These are phyloP conservation scores for Cyphomyrmex costatus DNA, from an alignment of 1,140 invertebrate genomes.

Conservation along the genomic window DNA sequence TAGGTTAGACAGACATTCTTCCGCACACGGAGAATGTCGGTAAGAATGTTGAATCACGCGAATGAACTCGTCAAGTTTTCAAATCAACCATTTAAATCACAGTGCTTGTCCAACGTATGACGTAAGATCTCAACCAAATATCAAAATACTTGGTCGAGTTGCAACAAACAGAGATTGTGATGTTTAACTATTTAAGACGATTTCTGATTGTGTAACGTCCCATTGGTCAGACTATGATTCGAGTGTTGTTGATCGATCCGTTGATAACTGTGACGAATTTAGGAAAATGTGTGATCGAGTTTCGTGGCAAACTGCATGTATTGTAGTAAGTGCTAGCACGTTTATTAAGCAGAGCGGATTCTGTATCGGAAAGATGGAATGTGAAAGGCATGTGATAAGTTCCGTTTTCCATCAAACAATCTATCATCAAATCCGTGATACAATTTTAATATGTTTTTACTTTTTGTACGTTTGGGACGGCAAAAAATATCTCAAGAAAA, in stretches of 20 bases:
- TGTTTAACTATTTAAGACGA: neutral
- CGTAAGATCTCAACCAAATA: neutral
- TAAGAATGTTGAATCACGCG: neutral
- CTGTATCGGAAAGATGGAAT: neutral
- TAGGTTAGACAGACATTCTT: neutral
- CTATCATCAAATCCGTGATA: neutral
- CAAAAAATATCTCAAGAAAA: neutral
- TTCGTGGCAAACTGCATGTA: constrained; percentile 20
- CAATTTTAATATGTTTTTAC: constrained; percentile 23
- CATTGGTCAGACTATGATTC: constrained; percentile 9
- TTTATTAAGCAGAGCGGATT: neutral
- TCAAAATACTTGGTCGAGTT: neutral
- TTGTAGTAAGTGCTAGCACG: neutral
- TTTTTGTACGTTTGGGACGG: neutral
- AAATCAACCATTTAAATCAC: neutral
- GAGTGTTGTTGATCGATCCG: neutral
- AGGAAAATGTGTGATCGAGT: constrained; percentile 1
- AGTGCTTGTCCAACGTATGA: neutral
- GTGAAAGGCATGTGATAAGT: constrained; percentile 7
- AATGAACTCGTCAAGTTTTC: neutral
- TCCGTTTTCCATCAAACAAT: neutral
- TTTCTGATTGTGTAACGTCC: constrained; percentile 4
- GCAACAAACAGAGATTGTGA: neutral
- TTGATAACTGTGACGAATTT: constrained; percentile 9
- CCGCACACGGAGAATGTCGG: neutral